Conservation (phyloP, 2,888 invertebrate species). For the Apantesis nais region DNA sequence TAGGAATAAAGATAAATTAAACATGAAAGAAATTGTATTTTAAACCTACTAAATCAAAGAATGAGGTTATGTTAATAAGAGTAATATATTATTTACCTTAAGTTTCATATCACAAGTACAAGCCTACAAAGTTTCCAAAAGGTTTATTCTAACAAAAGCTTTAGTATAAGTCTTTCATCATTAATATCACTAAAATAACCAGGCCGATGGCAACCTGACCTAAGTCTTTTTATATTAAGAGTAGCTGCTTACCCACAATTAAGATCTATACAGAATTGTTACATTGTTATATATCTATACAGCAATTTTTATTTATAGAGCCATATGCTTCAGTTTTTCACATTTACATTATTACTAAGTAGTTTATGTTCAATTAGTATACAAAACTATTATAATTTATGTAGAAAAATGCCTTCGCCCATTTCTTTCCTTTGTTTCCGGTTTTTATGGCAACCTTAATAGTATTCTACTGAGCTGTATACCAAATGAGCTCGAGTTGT, state of each 20-base stretch:
- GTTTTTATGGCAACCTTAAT: constrained; percentile 36
- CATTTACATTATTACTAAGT: not conserved
- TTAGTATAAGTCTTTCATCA: not conserved
- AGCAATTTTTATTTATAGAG: not conserved
- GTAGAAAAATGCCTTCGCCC: constrained; percentile 16
- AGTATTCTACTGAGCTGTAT: constrained; percentile 53
- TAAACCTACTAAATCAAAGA: too few species aligned
- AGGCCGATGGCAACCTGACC: not conserved
- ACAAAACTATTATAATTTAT: constrained; percentile 22
- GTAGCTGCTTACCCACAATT: not conserved
- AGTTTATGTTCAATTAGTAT: constrained; percentile 4
- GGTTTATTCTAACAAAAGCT: too few species aligned
- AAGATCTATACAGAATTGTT: not conserved
- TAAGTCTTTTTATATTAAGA: not conserved
- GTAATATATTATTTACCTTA: too few species aligned
- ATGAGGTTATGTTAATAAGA: too few species aligned
- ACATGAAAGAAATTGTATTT: not conserved
- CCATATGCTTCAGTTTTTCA: not conserved
- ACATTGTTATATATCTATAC: not conserved
- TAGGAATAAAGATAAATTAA: not conserved
- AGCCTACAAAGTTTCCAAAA: too few species aligned
- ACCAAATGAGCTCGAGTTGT: constrained; percentile 63
- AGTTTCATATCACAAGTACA: too few species aligned
- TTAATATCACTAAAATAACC: not conserved
- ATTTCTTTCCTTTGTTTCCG: constrained; percentile 9